Evolutionary conservation across 2,113 vertebrate genomes (phyloP).

Genomic region (Plotosus lineatus): DNA sequence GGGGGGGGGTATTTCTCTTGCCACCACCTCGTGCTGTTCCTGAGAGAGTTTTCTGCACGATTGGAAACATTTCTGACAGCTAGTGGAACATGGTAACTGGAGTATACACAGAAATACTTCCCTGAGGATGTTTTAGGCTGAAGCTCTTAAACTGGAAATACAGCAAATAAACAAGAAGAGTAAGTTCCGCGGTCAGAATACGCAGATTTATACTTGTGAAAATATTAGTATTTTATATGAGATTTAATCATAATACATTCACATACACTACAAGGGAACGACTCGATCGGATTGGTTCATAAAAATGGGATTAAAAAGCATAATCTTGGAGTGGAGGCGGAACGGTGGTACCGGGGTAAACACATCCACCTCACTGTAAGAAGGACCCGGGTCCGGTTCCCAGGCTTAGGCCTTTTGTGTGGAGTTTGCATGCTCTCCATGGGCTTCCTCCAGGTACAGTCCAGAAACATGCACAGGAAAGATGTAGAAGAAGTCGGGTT

Average conservation of each 20-base stretch:
- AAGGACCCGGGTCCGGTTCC: no score
- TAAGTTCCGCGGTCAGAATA: not conserved
- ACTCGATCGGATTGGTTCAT: no score
- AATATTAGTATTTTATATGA: not conserved
- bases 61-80: constrained; percentile 30
- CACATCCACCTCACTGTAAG: no score
- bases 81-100: constrained; percentile 15
- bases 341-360: no score
- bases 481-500: no score
- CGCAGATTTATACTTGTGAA: not conserved
- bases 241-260: not conserved
- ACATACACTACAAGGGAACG: no score
- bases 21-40: not conserved
- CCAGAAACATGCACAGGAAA: no score
- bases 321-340: no score
- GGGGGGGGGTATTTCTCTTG: constrained; percentile 5
- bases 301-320: no score
- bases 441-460: no score
- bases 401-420: no score
- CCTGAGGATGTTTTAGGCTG: not conserved
- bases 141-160: not conserved
- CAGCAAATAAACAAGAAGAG: not conserved
- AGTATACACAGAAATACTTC: constrained; percentile 13
- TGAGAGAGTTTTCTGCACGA: constrained; percentile 16
- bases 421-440: no score